A percentile compares a stretch with the other conserved stretches of the same genome.
phyloP scores from a whole-genome alignment of 2,113 vertebrate genomes.

The Muscicapa adusta region DNA sequence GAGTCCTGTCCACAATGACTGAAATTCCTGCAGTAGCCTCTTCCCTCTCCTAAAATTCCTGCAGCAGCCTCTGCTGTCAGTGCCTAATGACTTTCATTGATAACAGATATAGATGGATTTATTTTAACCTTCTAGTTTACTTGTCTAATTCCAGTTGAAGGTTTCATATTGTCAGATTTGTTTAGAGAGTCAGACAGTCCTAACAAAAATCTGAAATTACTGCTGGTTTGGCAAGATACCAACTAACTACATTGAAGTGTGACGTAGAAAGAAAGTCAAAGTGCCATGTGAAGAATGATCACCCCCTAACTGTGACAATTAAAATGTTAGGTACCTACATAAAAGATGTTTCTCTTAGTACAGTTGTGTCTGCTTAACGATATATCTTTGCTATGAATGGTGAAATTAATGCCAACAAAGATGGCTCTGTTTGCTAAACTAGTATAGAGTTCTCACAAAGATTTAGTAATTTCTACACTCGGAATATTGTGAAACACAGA shows the following conservation, averaged over 20 bases:
- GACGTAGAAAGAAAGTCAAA: not conserved
- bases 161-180: not conserved
- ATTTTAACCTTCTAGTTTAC: not conserved
- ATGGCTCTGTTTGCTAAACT: not conserved
- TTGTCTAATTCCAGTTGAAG: not conserved
- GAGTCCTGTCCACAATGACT: not conserved
- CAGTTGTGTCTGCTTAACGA: not conserved
- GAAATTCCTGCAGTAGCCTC: not conserved
- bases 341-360: not conserved
- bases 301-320: not conserved
- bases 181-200: not conserved
- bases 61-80: not conserved
- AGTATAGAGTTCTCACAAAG: constrained; percentile 12
- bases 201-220: not conserved
- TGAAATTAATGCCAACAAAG: not conserved
- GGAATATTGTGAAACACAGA: constrained; percentile 64
- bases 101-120: not conserved
- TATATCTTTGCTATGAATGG: not conserved
- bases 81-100: not conserved
- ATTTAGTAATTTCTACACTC: constrained; percentile 50
- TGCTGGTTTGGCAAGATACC: not conserved
- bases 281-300: not conserved
- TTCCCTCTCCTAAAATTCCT: not conserved
- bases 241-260: not conserved
- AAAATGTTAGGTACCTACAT: not conserved